Base-by-base conservation (phyloP, 2,888 invertebrate species). In the Calephelis perditalis region DNA sequence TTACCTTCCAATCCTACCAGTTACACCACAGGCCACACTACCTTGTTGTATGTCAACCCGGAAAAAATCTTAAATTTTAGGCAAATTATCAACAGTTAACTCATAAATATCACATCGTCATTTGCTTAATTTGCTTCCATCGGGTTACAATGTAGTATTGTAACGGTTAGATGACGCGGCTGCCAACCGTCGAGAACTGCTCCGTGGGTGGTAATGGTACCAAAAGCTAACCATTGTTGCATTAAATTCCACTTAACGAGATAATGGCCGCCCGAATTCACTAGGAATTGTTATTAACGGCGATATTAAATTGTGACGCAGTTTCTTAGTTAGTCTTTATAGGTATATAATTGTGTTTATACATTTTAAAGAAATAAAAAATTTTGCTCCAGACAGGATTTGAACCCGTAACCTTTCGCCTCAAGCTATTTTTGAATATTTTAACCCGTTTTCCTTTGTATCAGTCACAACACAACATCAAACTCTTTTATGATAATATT, bases 161-260 rank as follows among this genome's bases (percentile, higher is more conserved):
- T 82, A 55, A 62, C 54, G 47, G 46, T 62, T 46, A 55, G 58
- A 49, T 61, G 57, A 15, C 40, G 52, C 44, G 35, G 52, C 45
- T 52, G 44, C 49, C 57, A 35, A 44, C 62, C 12, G 63, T 57
- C 58, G 45, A 26, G 59, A 57, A 54, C 61, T 58, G 57, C 63
- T 45, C 81, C 70, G 82, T 86, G 84, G 86, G 88, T 84, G 88
- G 87, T 86, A 86, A 87, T 85, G 79, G 84, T 84, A 87, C 86
- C 81, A 86, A 72, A 72, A 79, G 73, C 77, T 73, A 78, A 81
- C 83, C 83, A 86, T 86, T 86, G 82, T 84, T 81, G 80, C 82
- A 81, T 86, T 81, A 82, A 84, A 86, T 86, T 85, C 77, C 71
- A 73, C 79, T 79, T 70, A 80, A 81, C 80, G 77, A 77, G 71